Evolutionary conservation across 2,888 invertebrate species (phyloP).

Genomic region (Ophonus ardosiacus): DNA sequence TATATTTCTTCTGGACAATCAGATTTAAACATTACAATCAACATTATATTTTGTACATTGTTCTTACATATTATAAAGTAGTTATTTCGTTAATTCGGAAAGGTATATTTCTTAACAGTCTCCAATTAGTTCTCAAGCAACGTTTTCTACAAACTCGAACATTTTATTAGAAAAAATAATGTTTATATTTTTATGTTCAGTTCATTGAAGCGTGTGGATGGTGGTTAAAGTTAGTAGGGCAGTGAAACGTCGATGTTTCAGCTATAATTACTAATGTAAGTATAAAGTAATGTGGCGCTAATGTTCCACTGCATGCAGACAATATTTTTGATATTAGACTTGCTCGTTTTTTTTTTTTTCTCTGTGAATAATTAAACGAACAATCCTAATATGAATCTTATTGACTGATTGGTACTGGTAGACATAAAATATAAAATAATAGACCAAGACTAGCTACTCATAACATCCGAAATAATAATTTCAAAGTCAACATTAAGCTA

Average conservation of each 20-base stretch:
- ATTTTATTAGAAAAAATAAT: constrained; percentile 60
- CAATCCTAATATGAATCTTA: not conserved
- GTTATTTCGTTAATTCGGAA: constrained; percentile 59
- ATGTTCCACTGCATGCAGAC: constrained; percentile 33
- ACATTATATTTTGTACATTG: constrained; percentile 60
- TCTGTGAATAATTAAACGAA: no score
- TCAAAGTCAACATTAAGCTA: constrained; percentile 23
- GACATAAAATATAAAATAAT: constrained; percentile 47
- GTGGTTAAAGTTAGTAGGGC: constrained; percentile 35
- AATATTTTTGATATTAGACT: not conserved
- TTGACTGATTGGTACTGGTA: constrained; percentile 2
- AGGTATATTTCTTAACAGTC: constrained; percentile 63
- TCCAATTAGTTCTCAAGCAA: constrained; percentile 57
- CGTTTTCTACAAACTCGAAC: constrained; percentile 51
- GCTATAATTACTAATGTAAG: not conserved
- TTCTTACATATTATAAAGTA: constrained; percentile 56
- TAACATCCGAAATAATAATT: constrained; percentile 47
- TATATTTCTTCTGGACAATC: constrained; percentile 52
- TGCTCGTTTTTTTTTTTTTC: no score
- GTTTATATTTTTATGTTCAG: constrained; percentile 54
- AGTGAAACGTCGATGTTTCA: constrained; percentile 44
- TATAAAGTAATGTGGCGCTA: not conserved
- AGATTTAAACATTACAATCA: constrained; percentile 51
- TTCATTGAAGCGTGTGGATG: constrained; percentile 45
- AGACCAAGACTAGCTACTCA: constrained; percentile 61